phyloP scores from a whole-genome alignment of 2,888 invertebrate genomes.

The Stegophylla sp. region DNA sequence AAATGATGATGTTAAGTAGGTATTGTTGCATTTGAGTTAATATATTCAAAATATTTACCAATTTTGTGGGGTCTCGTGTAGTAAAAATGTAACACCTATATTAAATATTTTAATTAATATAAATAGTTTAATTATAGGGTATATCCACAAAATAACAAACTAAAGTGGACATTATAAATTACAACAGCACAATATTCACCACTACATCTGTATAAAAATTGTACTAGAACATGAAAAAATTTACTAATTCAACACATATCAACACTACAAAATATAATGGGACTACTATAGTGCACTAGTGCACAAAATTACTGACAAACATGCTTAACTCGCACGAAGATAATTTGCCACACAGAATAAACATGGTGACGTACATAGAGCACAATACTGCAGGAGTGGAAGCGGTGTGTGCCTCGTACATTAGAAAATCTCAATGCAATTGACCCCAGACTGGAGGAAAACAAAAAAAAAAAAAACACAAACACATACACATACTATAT shows the following conservation, averaged over 20 bases:
- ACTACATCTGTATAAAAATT: no score
- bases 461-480: conserved; percentile 17
- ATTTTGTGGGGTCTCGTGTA: background rate
- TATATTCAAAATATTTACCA: background rate
- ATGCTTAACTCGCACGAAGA: background rate
- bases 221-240: background rate
- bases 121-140: background rate
- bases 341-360: conserved; percentile 17
- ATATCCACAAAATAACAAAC: background rate
- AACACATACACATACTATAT: background rate
- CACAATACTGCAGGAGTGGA: conserved; percentile 42
- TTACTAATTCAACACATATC: background rate
- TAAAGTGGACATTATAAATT: background rate
- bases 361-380: conserved; percentile 42
- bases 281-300: background rate
- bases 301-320: background rate
- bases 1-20: no score
- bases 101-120: background rate
- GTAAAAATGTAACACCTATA: background rate
- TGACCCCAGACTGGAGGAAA: conserved; percentile 53
- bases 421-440: conserved; percentile 53
- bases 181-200: background rate
- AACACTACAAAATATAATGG: background rate
- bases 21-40: background rate
- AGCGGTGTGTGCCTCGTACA: conserved; percentile 29